Base-by-base conservation (phyloP, 2,888 invertebrate species). In the Eupithecia pulchellata region DNA sequence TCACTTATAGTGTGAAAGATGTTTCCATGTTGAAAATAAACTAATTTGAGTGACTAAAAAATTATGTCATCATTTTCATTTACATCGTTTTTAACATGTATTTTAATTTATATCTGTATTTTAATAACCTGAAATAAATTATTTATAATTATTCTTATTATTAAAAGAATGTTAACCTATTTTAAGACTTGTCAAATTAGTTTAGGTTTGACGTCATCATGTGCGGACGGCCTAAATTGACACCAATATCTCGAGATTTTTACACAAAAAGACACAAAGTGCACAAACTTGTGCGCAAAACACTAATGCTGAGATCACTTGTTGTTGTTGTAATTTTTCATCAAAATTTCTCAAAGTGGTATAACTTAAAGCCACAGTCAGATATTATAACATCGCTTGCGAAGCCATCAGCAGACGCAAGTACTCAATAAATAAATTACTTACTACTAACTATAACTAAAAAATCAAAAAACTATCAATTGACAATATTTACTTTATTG, bases 401-500 rank as follows among this genome's bases (percentile, higher is more conserved):
- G n/a, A n/a, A n/a, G n/a, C n/a, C n/a, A n/a, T n/a, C n/a, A n/a
- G n/a, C n/a, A n/a, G n/a, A n/a, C n/a, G n/a, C n/a, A n/a, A n/a
- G n/a, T n/a, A n/a, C n/a, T n/a, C n/a, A n/a, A n/a, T n/a, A n/a
- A 30, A 30, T 30, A 6, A 34, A 34, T 11, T 34, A 34, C 39
- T 39, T 39, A 39, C 14, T 42, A 42, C 14, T 42, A 42, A 42
- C 42, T 20, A 2, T 47, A 2, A 47, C 42, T 9, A 25, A 52
- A 52, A 39, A 25, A 52, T 4, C 13, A 25, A 20, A 20, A 52
- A 52, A n/a, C 42, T 25, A 55, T 55, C 55, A 27, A 17, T 17
- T 58, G n/a, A 58, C 58, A 58, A 30, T n/a, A 8, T 58, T 58
- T n/a, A 60, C 20, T 58, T 58, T n/a, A 60, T 60, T 32, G n/a